These are phyloP conservation scores for Grallaria varia DNA, from an alignment of 2,113 vertebrate genomes.

Conservation along the genomic window DNA sequence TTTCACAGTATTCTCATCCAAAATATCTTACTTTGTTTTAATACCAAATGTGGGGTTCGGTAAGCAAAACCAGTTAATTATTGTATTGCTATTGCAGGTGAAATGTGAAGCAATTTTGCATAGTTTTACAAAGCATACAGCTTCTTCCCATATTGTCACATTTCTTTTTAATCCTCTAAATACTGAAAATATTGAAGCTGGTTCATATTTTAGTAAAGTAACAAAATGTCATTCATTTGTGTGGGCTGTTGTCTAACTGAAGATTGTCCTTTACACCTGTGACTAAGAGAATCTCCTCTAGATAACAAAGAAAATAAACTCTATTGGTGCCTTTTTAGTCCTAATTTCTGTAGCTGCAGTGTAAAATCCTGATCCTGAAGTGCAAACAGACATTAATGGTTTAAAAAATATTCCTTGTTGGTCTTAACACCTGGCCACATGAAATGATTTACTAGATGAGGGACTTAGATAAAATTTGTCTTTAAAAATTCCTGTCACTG, in stretches of 20 bases:
- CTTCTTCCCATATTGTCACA: not conserved
- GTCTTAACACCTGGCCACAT: not conserved
- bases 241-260: not conserved
- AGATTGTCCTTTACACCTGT: not conserved
- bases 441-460: not conserved
- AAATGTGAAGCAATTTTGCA: not conserved
- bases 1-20: not conserved
- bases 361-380: not conserved
- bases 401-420: not conserved
- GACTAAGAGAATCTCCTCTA: not conserved
- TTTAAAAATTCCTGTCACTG: not conserved
- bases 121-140: not conserved
- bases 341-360: not conserved
- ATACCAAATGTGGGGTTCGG: not conserved
- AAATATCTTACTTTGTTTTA: not conserved
- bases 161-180: not conserved
- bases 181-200: not conserved
- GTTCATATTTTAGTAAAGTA: not conserved
- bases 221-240: not conserved
- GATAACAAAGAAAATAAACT: not conserved
- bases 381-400: not conserved
- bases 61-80: not conserved
- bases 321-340: not conserved
- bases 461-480: not conserved
- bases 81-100: not conserved